Evolutionary conservation across 64 coral and sea anemone species (phyloP).

Genomic region (Platygyra sinensis): DNA sequence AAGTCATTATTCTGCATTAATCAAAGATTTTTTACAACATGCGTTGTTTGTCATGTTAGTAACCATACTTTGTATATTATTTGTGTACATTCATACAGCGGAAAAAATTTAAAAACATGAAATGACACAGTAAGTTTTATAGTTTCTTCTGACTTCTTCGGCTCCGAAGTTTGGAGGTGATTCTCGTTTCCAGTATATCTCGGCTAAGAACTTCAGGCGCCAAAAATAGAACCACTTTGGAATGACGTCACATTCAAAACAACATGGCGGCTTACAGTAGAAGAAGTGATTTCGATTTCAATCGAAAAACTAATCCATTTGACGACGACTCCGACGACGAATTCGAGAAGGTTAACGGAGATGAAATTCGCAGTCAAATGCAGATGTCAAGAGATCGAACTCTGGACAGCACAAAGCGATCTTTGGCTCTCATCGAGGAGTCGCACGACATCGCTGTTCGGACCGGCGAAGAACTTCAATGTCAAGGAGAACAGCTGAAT

Average conservation of each 20-base stretch:
- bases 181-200: neutral
- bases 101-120: no score
- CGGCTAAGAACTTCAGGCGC: neutral
- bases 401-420: constrained; percentile 89
- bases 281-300: constrained; percentile 34
- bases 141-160: no score
- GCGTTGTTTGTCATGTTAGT: no score
- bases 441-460: constrained; percentile 85
- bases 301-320: constrained; percentile 78
- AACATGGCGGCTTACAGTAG: constrained; percentile 77
- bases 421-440: constrained; percentile 90
- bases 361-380: constrained; percentile 73
- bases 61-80: no score
- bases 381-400: constrained; percentile 57
- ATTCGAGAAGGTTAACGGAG: constrained; percentile 73
- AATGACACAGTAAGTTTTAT: no score
- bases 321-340: constrained; percentile 75
- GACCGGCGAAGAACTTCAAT: constrained; percentile 80
- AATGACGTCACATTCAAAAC: constrained; percentile 2
- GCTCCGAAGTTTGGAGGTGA: no score
- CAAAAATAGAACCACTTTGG: constrained; percentile 8
- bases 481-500: constrained; percentile 82
- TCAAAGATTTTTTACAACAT: no score
- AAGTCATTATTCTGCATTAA: no score
- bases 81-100: no score